These are phyloP conservation scores for Fregata magnificens DNA, from an alignment of 2,113 vertebrate genomes.

Conservation along the genomic window DNA sequence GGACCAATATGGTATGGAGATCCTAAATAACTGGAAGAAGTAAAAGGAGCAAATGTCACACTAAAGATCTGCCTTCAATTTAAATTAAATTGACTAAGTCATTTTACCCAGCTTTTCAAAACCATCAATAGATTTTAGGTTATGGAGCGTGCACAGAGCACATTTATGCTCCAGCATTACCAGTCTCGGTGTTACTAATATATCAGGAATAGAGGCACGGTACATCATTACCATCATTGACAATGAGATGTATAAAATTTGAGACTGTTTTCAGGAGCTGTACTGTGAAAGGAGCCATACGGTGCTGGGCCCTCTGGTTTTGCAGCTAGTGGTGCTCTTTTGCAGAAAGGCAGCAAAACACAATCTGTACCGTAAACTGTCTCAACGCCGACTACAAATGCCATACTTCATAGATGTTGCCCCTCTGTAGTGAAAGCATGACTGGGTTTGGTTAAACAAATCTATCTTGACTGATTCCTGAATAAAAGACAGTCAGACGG, in stretches of 20 bases:
- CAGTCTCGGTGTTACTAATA: neutral
- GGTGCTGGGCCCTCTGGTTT: neutral
- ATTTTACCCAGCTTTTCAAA: conserved; percentile 7
- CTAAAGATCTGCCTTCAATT: neutral
- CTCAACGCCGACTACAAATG: neutral
- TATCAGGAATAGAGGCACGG: neutral
- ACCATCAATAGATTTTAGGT: neutral
- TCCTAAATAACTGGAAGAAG: neutral
- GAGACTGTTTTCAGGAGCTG: neutral
- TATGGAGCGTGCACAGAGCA: fast-evolving
- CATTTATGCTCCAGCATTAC: neutral
- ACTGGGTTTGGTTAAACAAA: neutral
- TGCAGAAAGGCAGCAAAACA: neutral
- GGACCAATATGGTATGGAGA: neutral
- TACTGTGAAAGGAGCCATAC: neutral
- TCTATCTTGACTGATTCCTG: neutral
- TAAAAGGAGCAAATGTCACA: neutral
- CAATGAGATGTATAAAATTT: neutral
- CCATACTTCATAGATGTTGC: fast-evolving
- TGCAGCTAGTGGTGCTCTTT: neutral
- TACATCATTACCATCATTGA: fast-evolving
- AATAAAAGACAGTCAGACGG: neutral
- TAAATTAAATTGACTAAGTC: neutral
- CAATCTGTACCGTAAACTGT: neutral
- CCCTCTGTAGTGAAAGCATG: neutral